Percentiles rank a stretch among this genome's conserved stretches.
Evolutionary conservation across 2,888 invertebrate genomes (phyloP).

Genomic region (Lapara coniferarum): DNA sequence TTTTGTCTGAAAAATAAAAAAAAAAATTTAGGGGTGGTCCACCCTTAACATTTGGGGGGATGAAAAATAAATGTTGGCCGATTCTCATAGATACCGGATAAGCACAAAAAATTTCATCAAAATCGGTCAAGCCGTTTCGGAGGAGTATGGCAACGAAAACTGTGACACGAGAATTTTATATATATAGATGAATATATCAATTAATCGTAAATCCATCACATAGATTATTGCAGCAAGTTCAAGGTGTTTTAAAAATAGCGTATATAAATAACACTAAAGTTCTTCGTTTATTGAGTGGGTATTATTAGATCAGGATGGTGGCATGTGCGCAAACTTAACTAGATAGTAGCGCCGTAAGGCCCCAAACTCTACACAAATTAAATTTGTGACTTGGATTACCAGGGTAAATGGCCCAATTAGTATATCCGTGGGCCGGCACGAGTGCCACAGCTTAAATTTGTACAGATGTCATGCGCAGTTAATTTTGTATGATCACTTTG

Average conservation of each 20-base stretch:
- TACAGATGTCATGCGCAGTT: conserved; percentile 2
- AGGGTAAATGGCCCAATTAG: conserved; percentile 78
- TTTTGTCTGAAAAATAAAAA: no score
- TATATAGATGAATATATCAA: no score
- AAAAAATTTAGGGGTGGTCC: no score
- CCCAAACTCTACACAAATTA: conserved; percentile 66
- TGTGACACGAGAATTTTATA: no score
- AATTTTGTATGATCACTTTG: not conserved
- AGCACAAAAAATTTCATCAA: no score
- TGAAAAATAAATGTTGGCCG: no score
- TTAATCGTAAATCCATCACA: no score
- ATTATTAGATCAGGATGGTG: conserved; percentile 17
- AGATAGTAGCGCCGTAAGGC: conserved; percentile 36
- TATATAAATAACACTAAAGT: not conserved
- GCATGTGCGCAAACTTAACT: conserved; percentile 19
- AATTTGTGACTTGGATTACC: conserved; percentile 74
- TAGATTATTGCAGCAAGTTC: no score
- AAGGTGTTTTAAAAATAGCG: not conserved
- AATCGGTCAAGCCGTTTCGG: no score
- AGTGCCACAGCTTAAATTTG: conserved; percentile 16
- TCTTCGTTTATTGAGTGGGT: conserved; percentile 2
- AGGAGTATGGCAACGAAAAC: no score
- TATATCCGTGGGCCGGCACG: conserved; percentile 63
- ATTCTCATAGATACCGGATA: no score
- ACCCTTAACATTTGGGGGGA: no score